These are phyloP conservation scores for Eunapius fragilis DNA, from an alignment of 37 sponge, comb jelly and placozoan genomes.

Conservation along the genomic window DNA sequence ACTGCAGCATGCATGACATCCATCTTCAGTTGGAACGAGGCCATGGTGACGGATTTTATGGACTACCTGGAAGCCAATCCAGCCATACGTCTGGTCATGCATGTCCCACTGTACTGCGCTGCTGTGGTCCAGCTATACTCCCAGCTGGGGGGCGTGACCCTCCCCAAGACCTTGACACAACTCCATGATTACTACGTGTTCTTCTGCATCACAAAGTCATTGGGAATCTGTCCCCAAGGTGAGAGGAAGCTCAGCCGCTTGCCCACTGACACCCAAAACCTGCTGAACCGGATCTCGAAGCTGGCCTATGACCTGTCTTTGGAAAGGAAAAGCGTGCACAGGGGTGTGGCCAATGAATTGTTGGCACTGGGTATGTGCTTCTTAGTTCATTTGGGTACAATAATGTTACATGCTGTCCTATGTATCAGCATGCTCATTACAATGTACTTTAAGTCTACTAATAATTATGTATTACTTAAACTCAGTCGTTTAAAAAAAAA, in stretches of 20 bases:
- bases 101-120: not conserved
- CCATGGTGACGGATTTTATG: not conserved
- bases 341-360: not conserved
- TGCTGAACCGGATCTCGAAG: not conserved
- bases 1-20: no score
- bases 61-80: not conserved
- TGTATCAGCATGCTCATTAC: no score
- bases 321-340: not conserved
- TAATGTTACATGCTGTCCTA: no score
- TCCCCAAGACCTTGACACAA: not conserved
- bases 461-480: no score
- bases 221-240: not conserved
- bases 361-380: not conserved
- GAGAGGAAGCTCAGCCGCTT: not conserved
- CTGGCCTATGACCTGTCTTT: not conserved
- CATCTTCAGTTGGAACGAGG: not conserved
- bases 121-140: not conserved
- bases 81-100: not conserved
- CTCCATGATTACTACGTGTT: not conserved
- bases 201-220: not conserved
- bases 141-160: not conserved
- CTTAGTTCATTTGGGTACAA: no score
- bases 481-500: no score
- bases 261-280: not conserved
- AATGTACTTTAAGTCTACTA: no score